These are phyloP conservation scores for Desoria tigrina DNA, from an alignment of 2,888 invertebrate species.

Conservation along the genomic window DNA sequence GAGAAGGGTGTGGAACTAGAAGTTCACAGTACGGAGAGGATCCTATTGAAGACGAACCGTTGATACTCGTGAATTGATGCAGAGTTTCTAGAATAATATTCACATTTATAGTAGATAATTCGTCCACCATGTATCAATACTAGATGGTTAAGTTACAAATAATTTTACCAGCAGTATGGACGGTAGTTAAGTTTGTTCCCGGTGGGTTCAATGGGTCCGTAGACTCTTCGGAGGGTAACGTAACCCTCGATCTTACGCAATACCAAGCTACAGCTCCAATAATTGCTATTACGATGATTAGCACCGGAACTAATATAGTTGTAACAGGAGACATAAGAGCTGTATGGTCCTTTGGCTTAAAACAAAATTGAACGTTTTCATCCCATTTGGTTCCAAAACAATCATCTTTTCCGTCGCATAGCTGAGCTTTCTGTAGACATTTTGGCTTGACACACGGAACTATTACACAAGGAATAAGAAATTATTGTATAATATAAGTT, in stretches of 20 bases:
- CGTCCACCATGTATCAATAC: neutral
- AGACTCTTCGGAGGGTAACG: constrained; percentile 32
- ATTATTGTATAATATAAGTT: neutral
- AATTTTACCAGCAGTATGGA: constrained; percentile 35
- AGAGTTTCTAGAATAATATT: constrained; percentile 28
- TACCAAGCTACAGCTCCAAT: constrained; percentile 32
- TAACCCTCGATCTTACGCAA: constrained; percentile 27
- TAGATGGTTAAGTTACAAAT: neutral
- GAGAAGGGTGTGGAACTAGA: constrained; percentile 50
- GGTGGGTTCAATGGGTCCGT: constrained; percentile 43
- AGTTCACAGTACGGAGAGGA: constrained; percentile 50
- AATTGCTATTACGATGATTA: constrained; percentile 30
- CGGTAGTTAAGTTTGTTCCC: constrained; percentile 42
- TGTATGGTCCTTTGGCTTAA: neutral
- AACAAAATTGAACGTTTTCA: constrained; percentile 37
- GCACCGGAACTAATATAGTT: constrained; percentile 34
- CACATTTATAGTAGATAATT: neutral
- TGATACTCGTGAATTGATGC: constrained; percentile 38
- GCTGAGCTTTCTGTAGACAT: constrained; percentile 31
- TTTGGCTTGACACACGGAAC: constrained; percentile 28
- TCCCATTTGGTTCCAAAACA: constrained; percentile 38
- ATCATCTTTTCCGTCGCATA: constrained; percentile 42
- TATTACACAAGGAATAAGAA: neutral
- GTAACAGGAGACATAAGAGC: constrained; percentile 27
- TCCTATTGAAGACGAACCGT: constrained; percentile 43